Conservation (phyloP, 37 sponge, comb jelly and placozoan species). For the Theonella swinhoei region DNA sequence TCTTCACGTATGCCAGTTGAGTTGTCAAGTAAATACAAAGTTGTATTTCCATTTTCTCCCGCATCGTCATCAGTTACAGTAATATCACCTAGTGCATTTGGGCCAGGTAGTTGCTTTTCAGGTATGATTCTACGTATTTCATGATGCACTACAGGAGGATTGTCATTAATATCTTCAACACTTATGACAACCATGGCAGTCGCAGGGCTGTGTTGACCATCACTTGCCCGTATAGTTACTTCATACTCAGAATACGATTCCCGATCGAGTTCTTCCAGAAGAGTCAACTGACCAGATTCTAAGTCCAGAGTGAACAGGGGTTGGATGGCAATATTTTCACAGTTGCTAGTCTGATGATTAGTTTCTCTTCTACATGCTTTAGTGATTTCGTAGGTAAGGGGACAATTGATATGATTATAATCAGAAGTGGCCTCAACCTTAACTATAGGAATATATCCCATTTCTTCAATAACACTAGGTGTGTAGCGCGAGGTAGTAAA, state of each 20-base stretch:
- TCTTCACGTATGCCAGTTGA: background rate
- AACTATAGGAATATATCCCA: background rate
- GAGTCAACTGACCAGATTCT: constrained; percentile 34
- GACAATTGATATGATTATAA: background rate
- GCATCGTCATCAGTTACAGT: constrained; percentile 44
- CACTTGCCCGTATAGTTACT: constrained; percentile 15
- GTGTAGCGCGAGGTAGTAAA: constrained; percentile 9
- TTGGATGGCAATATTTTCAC: background rate
- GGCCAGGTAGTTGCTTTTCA: background rate
- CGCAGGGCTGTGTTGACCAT: constrained; percentile 1
- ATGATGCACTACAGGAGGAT: constrained; percentile 38
- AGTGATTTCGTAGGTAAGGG: background rate
- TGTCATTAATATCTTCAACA: constrained; percentile 69
- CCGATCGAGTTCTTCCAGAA: constrained; percentile 29
- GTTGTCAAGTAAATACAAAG: constrained; percentile 18
- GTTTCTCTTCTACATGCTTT: background rate
- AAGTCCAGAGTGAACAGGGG: constrained; percentile 51
- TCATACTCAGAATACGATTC: constrained; percentile 24
- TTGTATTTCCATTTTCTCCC: constrained; percentile 14
- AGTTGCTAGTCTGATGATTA: background rate
- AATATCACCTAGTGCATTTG: constrained; percentile 1
- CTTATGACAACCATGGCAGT: constrained; percentile 49
- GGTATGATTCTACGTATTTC: background rate
- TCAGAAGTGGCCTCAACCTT: constrained; percentile 10
- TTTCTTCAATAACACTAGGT: background rate